Base-by-base conservation (phyloP, 2,113 vertebrate genomes). In the Chrysochloris asiatica region DNA sequence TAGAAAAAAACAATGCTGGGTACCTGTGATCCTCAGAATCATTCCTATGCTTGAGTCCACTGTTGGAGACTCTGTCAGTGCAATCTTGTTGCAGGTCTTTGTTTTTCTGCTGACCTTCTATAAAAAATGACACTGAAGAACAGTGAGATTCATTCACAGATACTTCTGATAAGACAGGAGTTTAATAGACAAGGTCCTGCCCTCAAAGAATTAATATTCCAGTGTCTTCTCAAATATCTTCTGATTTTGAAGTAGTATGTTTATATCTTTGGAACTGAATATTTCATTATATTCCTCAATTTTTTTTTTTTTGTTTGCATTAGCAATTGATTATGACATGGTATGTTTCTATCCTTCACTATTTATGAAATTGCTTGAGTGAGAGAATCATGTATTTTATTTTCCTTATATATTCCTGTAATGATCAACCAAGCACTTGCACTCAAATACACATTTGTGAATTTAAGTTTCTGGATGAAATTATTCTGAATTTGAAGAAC, bases 401-500 rank as follows among this genome's bases (percentile, higher is more conserved):
- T 45, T 67, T 85, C 54, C 1, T 78, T 92, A 72, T 21, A 16
- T 63, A 59, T 77, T 72, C 54, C 78, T 73, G 6, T 77, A 50
- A 24, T 52, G 69, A 90, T 21, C 26, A 67, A 28, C 30, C 45
- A 17, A 88, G 33, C 61, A 24, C 43, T 61, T 84, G 83, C 52
- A 48, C 87, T 85, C 75, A n/a, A 59, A 73, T 4, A 81, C 73
- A 28, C 43, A 82, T 21, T 90, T 52, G 45, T 61, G 50, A 82
- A 78, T 67, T 84, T 28, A 91, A 86, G 33, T 69, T 95, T 71
- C 69, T 85, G 33, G 47, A 8, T 92, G 41, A 61, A 94, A 78
- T 80, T 88, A 80, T 75, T 87, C 16, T 86, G 63, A 92, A 59
- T 82, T 73, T 85, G 52, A 84, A 83, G 41, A 93, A 50, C 50